Base-by-base conservation (phyloP, 2,888 invertebrate species). In the Acronicta psi region DNA sequence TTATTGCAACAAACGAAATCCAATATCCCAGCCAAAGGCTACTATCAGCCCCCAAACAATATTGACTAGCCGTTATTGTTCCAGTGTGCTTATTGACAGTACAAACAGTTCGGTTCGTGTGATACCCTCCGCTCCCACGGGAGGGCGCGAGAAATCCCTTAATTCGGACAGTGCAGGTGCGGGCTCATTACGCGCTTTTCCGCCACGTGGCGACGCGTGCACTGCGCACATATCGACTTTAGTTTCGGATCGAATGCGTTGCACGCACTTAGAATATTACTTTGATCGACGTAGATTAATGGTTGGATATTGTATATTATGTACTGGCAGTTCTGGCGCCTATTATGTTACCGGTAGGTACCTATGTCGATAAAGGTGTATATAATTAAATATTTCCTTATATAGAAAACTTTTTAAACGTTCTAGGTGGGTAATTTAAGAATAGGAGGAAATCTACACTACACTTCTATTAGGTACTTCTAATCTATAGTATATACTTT, bases 91-190 rank as follows among this genome's bases (percentile, higher is more conserved):
- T 92, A 93, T 93, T 91, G 91, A 90, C 90, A 82, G 84, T 87
- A 82, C 81, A 91, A 92, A 91, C 89, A 88, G 77, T 83, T 82
- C 83, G 81, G 79, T 81, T 83, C 81, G 74, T 79, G 74, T 73
- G 77, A 74, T 81, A 70, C 69, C 83, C 86, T 85, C 79, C 84
- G 86, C 75, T 93, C 93, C 92, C 93, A 93, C 93, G 93, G 91
- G 93, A 92, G 93, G 93, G 93, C 91, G 93, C 92, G 91, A 93
- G 90, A 93, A 92, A 93, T 93, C 93, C 93, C 89, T 87, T 93
- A 93, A 94, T 93, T 88, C 92, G 85, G 87, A 80, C 79, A 85
- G 80, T 90, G 93, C 93, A 93, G 93, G 93, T 94, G 93, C 90
- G 88, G 88, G 87, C 88, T 93, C 92, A 93, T 93, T 94, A 93